These are phyloP conservation scores for Drosophila subquinaria DNA, from an alignment of 2,888 invertebrate species.

Conservation along the genomic window DNA sequence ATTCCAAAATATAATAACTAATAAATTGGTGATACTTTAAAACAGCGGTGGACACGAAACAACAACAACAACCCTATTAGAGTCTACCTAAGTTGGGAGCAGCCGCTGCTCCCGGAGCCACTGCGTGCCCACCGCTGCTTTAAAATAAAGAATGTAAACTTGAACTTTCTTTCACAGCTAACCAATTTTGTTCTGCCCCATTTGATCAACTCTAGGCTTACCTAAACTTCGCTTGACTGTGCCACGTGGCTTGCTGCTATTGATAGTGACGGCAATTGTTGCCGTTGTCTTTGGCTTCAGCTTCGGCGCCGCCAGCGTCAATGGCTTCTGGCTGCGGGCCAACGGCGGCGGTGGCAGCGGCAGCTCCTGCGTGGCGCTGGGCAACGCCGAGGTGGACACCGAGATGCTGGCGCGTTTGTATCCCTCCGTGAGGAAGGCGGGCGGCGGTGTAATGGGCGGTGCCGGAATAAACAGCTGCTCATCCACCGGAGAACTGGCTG, in stretches of 20 bases:
- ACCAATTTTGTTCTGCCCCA: neutral
- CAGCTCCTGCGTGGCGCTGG: slow-evolving; percentile 60
- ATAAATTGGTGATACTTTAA: neutral
- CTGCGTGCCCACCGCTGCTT: too few relatives aligned
- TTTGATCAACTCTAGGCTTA: slow-evolving; percentile 50
- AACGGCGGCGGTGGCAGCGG: slow-evolving; percentile 17
- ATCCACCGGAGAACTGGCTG: slow-evolving; percentile 79
- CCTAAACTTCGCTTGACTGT: slow-evolving; percentile 78
- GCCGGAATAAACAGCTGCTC: slow-evolving; percentile 85
- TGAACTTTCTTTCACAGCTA: neutral
- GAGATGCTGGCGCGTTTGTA: slow-evolving; percentile 86
- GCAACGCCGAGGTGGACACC: slow-evolving; percentile 75
- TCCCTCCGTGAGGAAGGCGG: slow-evolving; percentile 88
- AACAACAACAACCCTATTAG: too few relatives aligned
- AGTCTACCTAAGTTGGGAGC: too few relatives aligned
- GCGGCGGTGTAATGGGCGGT: slow-evolving; percentile 89
- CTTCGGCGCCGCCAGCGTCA: slow-evolving; percentile 50
- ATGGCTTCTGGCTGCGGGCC: slow-evolving; percentile 46
- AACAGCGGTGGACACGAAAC: too few relatives aligned
- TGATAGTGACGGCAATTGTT: slow-evolving; percentile 71
- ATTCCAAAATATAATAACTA: neutral
- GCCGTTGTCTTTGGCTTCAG: slow-evolving; percentile 73
- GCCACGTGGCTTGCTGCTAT: slow-evolving; percentile 72
- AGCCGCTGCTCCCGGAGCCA: too few relatives aligned
- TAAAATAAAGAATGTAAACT: neutral